Evolutionary conservation across 2,888 invertebrate genomes (phyloP).

Genomic region (Bimastos eiseni): DNA sequence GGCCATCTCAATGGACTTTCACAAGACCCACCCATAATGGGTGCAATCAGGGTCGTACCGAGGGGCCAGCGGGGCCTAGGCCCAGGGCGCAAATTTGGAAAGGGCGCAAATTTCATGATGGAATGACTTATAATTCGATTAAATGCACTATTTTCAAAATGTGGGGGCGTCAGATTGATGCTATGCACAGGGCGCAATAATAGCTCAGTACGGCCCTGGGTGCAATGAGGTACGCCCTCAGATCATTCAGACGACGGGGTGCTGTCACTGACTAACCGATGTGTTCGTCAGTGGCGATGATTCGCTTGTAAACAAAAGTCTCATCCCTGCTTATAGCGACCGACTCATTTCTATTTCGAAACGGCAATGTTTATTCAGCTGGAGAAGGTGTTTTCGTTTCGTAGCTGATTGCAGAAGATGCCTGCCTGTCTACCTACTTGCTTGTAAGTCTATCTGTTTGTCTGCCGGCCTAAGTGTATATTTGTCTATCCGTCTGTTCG

Average conservation of each 20-base stretch:
- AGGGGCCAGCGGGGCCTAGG: too few species aligned
- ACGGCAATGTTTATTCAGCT: neutral
- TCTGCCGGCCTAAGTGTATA: neutral
- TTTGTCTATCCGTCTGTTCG: neutral
- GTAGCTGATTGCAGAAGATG: neutral
- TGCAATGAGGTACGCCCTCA: neutral
- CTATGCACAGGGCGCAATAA: too few species aligned
- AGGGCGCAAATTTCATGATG: too few species aligned
- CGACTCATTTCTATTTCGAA: neutral
- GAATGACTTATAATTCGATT: too few species aligned
- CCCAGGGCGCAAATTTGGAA: too few species aligned
- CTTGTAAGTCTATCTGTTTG: too few species aligned
- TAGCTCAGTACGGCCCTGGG: neutral
- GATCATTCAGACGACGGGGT: too few species aligned
- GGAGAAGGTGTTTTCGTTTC: neutral
- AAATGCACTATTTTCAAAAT: too few species aligned
- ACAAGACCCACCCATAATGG: neutral
- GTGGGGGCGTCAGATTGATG: too few species aligned
- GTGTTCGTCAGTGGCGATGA: neutral
- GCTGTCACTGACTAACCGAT: neutral
- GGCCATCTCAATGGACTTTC: neutral
- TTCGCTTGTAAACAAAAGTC: neutral
- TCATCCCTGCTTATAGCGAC: neutral
- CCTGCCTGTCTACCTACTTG: neutral
- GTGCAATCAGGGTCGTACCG: too few species aligned